Evolutionary conservation across 2,888 invertebrate species (phyloP).

Genomic region (Patella pellucida): DNA sequence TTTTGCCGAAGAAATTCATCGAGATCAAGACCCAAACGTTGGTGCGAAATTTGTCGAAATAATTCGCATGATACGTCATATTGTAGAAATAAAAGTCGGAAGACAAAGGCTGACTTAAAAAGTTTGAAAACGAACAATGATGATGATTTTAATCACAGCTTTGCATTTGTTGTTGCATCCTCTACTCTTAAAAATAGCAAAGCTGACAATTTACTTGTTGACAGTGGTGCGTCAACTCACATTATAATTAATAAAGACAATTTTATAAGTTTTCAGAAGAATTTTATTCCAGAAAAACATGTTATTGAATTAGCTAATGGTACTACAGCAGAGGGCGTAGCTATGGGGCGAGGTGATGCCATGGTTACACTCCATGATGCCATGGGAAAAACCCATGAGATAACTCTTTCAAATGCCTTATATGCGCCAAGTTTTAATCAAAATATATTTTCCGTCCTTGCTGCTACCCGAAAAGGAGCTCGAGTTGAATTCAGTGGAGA

Average conservation of each 20-base stretch:
- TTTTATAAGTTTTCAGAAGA: constrained; percentile 33
- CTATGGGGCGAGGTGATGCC: too few species aligned
- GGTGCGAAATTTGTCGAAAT: constrained; percentile 18
- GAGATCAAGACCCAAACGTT: neutral
- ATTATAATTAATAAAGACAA: constrained; percentile 35
- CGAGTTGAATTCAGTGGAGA: too few species aligned
- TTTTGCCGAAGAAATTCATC: too few species aligned
- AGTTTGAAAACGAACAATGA: neutral
- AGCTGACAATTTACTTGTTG: constrained; percentile 30
- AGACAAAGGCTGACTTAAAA: neutral
- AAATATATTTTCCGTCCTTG: too few species aligned
- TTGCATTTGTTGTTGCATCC: neutral
- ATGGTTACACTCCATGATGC: too few species aligned
- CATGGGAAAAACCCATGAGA: too few species aligned
- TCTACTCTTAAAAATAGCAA: neutral
- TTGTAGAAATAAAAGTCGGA: too few species aligned
- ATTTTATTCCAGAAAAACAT: constrained; percentile 35
- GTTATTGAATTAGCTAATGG: constrained; percentile 32
- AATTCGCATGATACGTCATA: too few species aligned
- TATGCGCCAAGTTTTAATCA: too few species aligned
- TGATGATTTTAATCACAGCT: neutral
- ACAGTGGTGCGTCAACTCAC: constrained; percentile 40
- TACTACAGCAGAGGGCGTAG: too few species aligned
- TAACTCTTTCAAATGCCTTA: too few species aligned
- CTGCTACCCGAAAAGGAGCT: too few species aligned